Evolutionary conservation across 2,888 invertebrate species (phyloP).

Genomic region (Limenitis camilla): DNA sequence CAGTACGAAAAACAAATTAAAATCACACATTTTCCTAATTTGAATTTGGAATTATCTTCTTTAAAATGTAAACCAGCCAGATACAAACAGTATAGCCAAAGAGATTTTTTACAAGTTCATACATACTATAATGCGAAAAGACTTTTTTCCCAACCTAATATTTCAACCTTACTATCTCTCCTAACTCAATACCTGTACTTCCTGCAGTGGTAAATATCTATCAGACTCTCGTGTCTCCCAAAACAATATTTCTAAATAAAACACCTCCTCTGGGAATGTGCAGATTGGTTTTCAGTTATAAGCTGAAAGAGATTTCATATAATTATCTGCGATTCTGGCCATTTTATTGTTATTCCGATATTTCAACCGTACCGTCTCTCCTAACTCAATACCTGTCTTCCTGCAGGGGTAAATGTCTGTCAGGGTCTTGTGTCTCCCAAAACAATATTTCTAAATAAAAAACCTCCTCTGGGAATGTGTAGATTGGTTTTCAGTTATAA

Average conservation of each 20-base stretch:
- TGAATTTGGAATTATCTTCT: too few relatives aligned
- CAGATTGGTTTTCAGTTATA: constrained; percentile 10
- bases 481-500: constrained; percentile 11
- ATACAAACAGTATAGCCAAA: too few relatives aligned
- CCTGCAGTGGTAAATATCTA: constrained; percentile 38
- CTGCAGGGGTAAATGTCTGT: constrained; percentile 39
- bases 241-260: constrained; percentile 70
- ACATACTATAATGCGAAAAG: too few relatives aligned
- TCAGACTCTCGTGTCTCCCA: constrained; percentile 46
- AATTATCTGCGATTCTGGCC: not conserved
- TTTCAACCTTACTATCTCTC: constrained; percentile 20
- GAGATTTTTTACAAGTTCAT: too few relatives aligned
- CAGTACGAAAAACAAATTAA: too few relatives aligned
- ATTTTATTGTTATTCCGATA: too few relatives aligned
- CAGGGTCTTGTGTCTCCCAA: constrained; percentile 46
- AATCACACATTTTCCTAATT: too few relatives aligned
- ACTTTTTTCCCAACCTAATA: too few relatives aligned
- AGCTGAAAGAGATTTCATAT: constrained; percentile 15
- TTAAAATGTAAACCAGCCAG: too few relatives aligned
- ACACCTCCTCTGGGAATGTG: constrained; percentile 43
- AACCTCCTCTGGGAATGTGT: constrained; percentile 42
- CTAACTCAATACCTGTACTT: constrained; percentile 47
- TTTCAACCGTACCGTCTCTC: constrained; percentile 20
- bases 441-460: constrained; percentile 70
- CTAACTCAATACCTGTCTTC: constrained; percentile 47